Base-by-base conservation (phyloP, 2,888 invertebrate species). In the Xestobium rufovillosum region DNA sequence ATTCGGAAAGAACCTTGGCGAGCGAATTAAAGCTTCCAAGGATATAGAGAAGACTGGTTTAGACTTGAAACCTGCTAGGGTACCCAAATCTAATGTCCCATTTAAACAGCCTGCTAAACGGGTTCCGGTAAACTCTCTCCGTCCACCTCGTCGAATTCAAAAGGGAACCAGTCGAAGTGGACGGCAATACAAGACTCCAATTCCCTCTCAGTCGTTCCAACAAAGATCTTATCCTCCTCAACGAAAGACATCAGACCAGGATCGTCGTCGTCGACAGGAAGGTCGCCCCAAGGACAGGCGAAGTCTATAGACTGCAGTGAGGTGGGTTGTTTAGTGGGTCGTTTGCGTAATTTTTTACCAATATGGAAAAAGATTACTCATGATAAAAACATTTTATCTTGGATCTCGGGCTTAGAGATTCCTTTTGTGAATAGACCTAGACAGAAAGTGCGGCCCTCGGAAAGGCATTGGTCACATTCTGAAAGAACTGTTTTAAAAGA, bases 61-160 rank as follows among this genome's bases (percentile, higher is more conserved):
- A 26, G 34, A 41, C 8, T 30, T 33, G 6, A 37, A 37, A 14
- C 26, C 34, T 1, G 31, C 45, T n/a, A 33, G 53, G 49, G 14
- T 55, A 52, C 38, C 52, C n/a, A n/a, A n/a, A n/a, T n/a, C n/a
- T n/a, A n/a, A n/a, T n/a, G n/a, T n/a, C n/a, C n/a, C n/a, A n/a
- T n/a, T n/a, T n/a, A n/a, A n/a, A n/a, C 14, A 38, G 26, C 34
- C 34, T 2, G 3, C 26, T 9, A 28, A 13, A 17, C 32, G 26
- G 17, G 14, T 26, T 15, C 25, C 23, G 25, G 14, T 29, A 38
- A 41, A 41, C 41, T 41, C 14, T 10, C 11, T 27, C 15, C 31
- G 41, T 38, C 41, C 41, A 38, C 38, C 38, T 38, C 41, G 38
- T 30, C 34, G 29, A 14, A n/a, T 28, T 25, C 38, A 26, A 25